phyloP scores from a whole-genome alignment of 2,113 vertebrate genomes.

The Okapia johnstoni region DNA sequence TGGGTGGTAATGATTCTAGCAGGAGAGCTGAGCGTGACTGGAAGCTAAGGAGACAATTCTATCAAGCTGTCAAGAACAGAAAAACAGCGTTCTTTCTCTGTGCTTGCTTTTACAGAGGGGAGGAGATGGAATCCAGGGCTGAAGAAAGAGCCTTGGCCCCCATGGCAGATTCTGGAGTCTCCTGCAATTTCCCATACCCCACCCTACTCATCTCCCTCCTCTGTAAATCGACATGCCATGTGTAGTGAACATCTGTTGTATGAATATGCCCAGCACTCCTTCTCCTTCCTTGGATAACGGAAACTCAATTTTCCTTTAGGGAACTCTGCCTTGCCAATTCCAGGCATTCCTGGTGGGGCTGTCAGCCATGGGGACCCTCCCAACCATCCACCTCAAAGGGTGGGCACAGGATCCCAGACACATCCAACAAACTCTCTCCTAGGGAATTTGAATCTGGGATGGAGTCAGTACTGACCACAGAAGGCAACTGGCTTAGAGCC shows the following conservation, averaged over 20 bases:
- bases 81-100: conserved; percentile 42
- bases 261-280: background rate
- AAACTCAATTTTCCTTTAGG: conserved; percentile 36
- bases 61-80: conserved; percentile 68
- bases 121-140: conserved; percentile 23
- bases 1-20: conserved; percentile 81
- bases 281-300: background rate
- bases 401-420: background rate
- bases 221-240: conserved; percentile 44
- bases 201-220: background rate
- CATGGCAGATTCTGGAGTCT: conserved; percentile 29
- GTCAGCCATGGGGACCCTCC: background rate
- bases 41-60: conserved; percentile 77
- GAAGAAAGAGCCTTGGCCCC: conserved; percentile 32
- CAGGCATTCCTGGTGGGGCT: background rate
- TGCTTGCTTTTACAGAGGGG: conserved; percentile 32
- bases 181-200: conserved; percentile 51
- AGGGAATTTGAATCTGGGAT: background rate
- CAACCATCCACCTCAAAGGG: background rate
- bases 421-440: background rate
- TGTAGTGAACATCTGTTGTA: conserved; percentile 47
- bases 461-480: background rate
- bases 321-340: background rate
- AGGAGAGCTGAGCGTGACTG: conserved; percentile 65
- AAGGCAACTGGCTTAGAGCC: background rate